These are phyloP conservation scores for Sphinx pinastri DNA, from an alignment of 2,888 invertebrate genomes.

Conservation along the genomic window DNA sequence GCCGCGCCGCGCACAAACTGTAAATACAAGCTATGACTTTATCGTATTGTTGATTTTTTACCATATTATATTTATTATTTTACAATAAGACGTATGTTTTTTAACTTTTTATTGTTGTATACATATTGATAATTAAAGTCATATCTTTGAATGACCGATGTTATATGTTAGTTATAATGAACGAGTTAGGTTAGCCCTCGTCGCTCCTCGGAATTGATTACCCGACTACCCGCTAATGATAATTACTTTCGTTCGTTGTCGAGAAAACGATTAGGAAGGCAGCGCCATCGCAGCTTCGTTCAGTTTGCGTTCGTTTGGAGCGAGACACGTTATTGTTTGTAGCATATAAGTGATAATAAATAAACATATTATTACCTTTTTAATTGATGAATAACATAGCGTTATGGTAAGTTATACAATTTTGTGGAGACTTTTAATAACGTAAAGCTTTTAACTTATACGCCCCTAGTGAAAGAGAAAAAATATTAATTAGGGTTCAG, in stretches of 20 bases:
- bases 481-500: slow-evolving; percentile 68
- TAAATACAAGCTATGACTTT: slow-evolving; percentile 73
- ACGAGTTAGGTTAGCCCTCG: slow-evolving; percentile 24
- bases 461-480: slow-evolving; percentile 65
- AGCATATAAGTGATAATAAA: slow-evolving; percentile 66
- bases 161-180: slow-evolving; percentile 58
- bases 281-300: slow-evolving; percentile 36
- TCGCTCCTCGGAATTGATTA: slow-evolving; percentile 71
- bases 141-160: slow-evolving; percentile 69
- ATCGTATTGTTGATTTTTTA: slow-evolving; percentile 69
- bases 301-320: slow-evolving; percentile 43
- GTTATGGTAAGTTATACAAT: slow-evolving; percentile 75
- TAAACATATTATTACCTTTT: slow-evolving; percentile 50
- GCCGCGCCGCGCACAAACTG: slow-evolving; percentile 43
- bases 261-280: slow-evolving; percentile 7
- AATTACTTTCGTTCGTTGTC: slow-evolving; percentile 22
- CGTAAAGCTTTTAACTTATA: slow-evolving; percentile 76
- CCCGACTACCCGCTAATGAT: slow-evolving; percentile 25
- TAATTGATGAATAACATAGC: slow-evolving; percentile 64
- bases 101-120: slow-evolving; percentile 54
- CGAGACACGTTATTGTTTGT: slow-evolving; percentile 49
- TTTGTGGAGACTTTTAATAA: slow-evolving; percentile 77
- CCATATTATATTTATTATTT: slow-evolving; percentile 55
- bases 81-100: slow-evolving; percentile 65
- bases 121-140: slow-evolving; percentile 65